Percentiles rank a stretch among this genome's conserved stretches.
These are phyloP conservation scores for Acromyrmex echinatior DNA, from an alignment of 1,140 invertebrate species.

Conservation along the genomic window DNA sequence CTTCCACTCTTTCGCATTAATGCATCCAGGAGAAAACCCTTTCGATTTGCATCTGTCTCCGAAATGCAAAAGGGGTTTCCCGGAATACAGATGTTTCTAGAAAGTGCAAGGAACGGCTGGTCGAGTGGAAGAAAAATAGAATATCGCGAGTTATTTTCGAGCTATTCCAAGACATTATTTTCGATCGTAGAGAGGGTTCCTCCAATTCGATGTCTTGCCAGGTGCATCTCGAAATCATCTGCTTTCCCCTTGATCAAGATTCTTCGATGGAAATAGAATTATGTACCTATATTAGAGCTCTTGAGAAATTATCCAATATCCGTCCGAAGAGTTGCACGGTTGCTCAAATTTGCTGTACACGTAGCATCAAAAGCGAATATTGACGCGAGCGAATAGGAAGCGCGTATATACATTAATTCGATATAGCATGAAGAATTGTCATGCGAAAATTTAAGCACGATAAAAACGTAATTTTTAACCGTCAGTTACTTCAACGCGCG, in stretches of 20 bases:
- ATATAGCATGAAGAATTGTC: conserved; percentile 29
- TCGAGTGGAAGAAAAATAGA: conserved; percentile 81
- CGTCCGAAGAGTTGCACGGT: not conserved
- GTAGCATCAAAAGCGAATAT: not conserved
- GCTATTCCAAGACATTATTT: conserved; percentile 68
- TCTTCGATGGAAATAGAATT: conserved; percentile 20
- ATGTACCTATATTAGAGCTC: not conserved
- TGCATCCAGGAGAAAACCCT: conserved; percentile 78
- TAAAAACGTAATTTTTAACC: conserved; percentile 62
- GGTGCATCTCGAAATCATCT: conserved; percentile 80
- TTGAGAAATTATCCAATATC: conserved; percentile 22
- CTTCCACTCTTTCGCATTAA: conserved; percentile 67
- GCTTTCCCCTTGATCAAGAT: conserved; percentile 66
- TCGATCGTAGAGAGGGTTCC: conserved; percentile 29
- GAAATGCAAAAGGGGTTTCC: conserved; percentile 79
- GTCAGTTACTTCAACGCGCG: conserved; percentile 46
- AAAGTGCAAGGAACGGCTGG: conserved; percentile 63
- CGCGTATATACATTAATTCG: conserved; percentile 12
- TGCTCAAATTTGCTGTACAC: not conserved
- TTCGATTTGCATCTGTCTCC: conserved; percentile 81
- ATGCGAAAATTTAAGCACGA: conserved; percentile 47
- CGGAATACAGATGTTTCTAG: conserved; percentile 82
- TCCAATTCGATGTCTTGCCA: conserved; percentile 70
- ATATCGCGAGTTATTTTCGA: conserved; percentile 66
- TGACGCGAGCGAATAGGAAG: not conserved